Conservation (phyloP, 2,113 vertebrate genomes). For the Hylia prasina region DNA sequence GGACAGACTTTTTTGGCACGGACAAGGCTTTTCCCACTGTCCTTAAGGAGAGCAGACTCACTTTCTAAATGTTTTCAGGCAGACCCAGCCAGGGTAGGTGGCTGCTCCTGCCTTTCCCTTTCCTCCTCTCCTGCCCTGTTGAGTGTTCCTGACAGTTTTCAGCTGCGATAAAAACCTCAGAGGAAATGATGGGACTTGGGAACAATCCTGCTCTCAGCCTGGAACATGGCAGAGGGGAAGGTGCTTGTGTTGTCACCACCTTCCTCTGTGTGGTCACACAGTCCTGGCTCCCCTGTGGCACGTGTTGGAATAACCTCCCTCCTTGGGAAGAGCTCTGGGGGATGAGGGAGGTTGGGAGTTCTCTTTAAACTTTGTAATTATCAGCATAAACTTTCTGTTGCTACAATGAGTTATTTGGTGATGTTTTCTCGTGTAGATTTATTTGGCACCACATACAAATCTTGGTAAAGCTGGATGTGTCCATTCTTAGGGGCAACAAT, state of each 20-base stretch:
- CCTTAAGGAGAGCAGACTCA: not conserved
- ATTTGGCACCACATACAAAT: not conserved
- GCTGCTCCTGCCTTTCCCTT: not conserved
- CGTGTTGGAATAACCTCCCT: not conserved
- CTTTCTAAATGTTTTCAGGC: not conserved
- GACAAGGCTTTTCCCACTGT: not conserved
- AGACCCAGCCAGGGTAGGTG: not conserved
- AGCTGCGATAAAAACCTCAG: not conserved
- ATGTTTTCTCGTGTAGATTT: not conserved
- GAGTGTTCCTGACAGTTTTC: not conserved
- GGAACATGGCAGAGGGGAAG: not conserved
- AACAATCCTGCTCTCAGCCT: not conserved
- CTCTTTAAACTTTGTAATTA: not conserved
- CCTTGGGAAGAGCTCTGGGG: not conserved
- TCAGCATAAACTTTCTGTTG: rapidly evolving
- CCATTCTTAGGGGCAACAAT: rapidly evolving
- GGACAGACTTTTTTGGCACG: not conserved
- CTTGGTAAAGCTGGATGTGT: not conserved
- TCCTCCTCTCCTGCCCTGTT: not conserved
- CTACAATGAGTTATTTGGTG: not conserved
- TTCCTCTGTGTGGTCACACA: rapidly evolving
- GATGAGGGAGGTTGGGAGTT: not conserved
- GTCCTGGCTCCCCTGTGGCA: not conserved
- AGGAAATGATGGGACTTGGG: not conserved
- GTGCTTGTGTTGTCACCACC: not conserved